Base-by-base conservation (phyloP, 2,888 invertebrate species). In the Sepiola atlantica region DNA sequence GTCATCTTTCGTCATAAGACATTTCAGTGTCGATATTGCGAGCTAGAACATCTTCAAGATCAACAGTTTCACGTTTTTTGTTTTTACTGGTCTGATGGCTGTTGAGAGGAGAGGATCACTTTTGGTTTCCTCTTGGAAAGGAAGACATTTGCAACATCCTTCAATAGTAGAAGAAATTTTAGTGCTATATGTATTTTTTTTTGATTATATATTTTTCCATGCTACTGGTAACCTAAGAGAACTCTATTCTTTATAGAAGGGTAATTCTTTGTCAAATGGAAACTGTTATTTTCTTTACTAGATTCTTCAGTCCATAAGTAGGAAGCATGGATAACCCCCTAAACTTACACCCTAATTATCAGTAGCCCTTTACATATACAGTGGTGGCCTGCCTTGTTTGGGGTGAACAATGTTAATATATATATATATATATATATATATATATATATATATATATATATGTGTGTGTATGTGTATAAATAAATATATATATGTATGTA, bases 131-230 rank as follows among this genome's bases (percentile, higher is more conserved):
- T 77, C n/a, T 16, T 77, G 12, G 16, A 77, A 77, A 77, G 77
- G 77, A 77, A 77, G n/a, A 77, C 77, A 77, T 77, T 77, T 77
- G 77, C 77, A 77, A 77, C n/a, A 77, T n/a, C 77, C 77, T 77
- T 77, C 77, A 32, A 77, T 12, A 77, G 77, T 45, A 45, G 45
- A 45, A 45, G 45, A 45, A 45, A 45, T 45, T 45, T 2, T 45
- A 45, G 45, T 45, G 45, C 45, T 45, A 45, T 45, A 45, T 45
- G 45, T 45, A 45, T 45, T 45, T 45, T 45, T n/a, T 8, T 45
- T 45, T 45, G 45, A 4, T 45, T 45, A 45, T 8, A 45, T 45
- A 45, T 45, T 45, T 45, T 45, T 45, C 45, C 45, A 45, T 45
- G 45, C 45, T 45, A 45, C 45, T 8, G 8, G 45, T 45, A 45